Percentiles rank a stretch among this genome's conserved stretches.
Conservation (phyloP, 2,888 invertebrate species). For the Pedicia rivosa region DNA sequence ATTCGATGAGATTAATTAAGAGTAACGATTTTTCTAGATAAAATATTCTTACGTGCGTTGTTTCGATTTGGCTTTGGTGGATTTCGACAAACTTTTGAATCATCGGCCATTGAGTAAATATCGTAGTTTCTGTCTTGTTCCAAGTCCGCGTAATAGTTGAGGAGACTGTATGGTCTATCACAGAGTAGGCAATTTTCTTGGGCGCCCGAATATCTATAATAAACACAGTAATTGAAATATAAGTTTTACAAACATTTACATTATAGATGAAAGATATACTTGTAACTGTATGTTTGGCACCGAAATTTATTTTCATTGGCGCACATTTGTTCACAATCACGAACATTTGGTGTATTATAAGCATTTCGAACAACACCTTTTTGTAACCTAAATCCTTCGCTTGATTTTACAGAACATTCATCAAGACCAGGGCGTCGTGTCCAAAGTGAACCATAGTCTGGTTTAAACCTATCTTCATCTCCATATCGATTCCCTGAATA, state of each 20-base stretch:
- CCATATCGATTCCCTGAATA: constrained; percentile 31
- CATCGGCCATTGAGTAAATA: constrained; percentile 57
- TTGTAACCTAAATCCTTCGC: constrained; percentile 57
- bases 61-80: constrained; percentile 25
- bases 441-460: constrained; percentile 28
- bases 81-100: constrained; percentile 33
- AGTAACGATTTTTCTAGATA: no score
- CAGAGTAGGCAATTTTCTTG: constrained; percentile 63
- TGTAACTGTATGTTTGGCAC: constrained; percentile 62
- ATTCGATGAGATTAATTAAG: no score
- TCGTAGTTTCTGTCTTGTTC: constrained; percentile 61
- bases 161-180: constrained; percentile 47
- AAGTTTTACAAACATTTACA: no score
- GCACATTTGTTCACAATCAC: constrained; percentile 63
- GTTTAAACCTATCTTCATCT: constrained; percentile 15
- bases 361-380: constrained; percentile 50
- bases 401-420: constrained; percentile 56
- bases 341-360: constrained; percentile 45
- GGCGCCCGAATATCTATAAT: constrained; percentile 20
- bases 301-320: constrained; percentile 50
- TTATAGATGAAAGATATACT: constrained; percentile 31
- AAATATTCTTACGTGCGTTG: constrained; percentile 15
- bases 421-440: constrained; percentile 30
- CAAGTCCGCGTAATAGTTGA: constrained; percentile 57
- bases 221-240: no score